Evolutionary conservation across 2,797 vertebrate genomes (phyloP).

Genomic region (Borostomias antarcticus): DNA sequence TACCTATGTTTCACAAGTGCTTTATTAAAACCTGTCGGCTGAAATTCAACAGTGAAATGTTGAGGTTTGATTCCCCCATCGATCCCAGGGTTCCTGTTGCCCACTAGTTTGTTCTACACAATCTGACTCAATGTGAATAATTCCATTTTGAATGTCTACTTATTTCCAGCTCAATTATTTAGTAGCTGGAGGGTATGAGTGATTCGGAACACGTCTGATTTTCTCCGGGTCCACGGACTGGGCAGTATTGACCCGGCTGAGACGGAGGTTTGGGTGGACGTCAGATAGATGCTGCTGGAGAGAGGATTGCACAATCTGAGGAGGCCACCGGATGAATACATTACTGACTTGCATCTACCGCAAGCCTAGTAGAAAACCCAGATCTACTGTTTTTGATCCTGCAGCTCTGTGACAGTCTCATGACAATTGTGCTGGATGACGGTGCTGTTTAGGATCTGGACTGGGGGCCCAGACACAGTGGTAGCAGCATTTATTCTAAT

Average conservation of each 20-base stretch:
- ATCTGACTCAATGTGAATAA: constrained; percentile 65
- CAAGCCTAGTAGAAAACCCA: constrained; percentile 1
- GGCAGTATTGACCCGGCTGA: constrained; percentile 17
- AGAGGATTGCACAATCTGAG: constrained; percentile 8
- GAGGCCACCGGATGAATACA: not conserved
- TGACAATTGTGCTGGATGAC: not conserved
- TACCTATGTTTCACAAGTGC: constrained; percentile 39
- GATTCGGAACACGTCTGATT: constrained; percentile 53
- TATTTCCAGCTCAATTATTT: constrained; percentile 80
- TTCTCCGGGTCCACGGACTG: constrained; percentile 22
- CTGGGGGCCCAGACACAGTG: not conserved
- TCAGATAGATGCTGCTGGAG: constrained; percentile 31
- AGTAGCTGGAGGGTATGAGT: constrained; percentile 67
- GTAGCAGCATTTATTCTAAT: not conserved
- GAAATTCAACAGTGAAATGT: constrained; percentile 48
- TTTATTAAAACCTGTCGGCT: constrained; percentile 53
- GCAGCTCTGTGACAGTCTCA: not conserved
- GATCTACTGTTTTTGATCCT: not conserved
- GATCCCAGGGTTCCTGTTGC: constrained; percentile 24
- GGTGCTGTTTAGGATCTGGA: not conserved
- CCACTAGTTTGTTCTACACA: constrained; percentile 69
- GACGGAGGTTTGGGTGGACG: constrained; percentile 43
- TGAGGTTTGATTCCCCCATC: constrained; percentile 28
- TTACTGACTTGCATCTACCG: not conserved
- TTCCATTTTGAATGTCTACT: constrained; percentile 80